Percentiles rank a stretch among this genome's conserved stretches.
Conservation (phyloP, 92 coral and sea anemone genomes). For the Porites cylindrica region DNA sequence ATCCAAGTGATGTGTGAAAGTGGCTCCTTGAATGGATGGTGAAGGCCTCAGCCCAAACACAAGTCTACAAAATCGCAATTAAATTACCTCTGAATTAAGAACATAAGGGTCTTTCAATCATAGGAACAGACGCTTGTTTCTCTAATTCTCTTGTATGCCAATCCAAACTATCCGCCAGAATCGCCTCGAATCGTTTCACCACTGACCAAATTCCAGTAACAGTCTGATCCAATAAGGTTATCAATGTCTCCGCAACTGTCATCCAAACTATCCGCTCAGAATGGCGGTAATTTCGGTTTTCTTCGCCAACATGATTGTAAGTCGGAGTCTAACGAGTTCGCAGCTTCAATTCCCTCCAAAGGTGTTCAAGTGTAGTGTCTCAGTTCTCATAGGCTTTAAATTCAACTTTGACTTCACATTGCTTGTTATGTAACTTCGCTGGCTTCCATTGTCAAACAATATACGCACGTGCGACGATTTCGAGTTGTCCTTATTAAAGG, state of each 20-base stretch:
- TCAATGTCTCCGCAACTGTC: too few species aligned
- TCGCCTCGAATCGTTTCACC: constrained; percentile 23
- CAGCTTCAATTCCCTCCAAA: constrained; percentile 59
- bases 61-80: constrained; percentile 56
- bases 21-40: constrained; percentile 31
- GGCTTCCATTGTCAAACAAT: constrained; percentile 26
- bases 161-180: neutral
- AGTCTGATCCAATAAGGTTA: constrained; percentile 31
- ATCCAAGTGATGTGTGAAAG: neutral
- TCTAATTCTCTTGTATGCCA: neutral
- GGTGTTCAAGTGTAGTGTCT: constrained; percentile 46
- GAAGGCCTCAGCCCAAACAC: constrained; percentile 71
- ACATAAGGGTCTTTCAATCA: constrained; percentile 21
- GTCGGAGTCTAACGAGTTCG: constrained; percentile 32
- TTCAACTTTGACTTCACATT: constrained; percentile 45
- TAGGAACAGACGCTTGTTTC: constrained; percentile 2
- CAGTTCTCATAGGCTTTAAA: constrained; percentile 31
- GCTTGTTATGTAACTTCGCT: constrained; percentile 31
- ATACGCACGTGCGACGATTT: constrained; percentile 27
- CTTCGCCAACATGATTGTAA: too few species aligned
- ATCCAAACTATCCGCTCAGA: too few species aligned
- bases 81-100: constrained; percentile 31
- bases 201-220: constrained; percentile 47
- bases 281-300: too few species aligned
- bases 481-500: neutral